These are phyloP conservation scores for Miichthys miiuy DNA, from an alignment of 2,797 vertebrate genomes.

Conservation along the genomic window DNA sequence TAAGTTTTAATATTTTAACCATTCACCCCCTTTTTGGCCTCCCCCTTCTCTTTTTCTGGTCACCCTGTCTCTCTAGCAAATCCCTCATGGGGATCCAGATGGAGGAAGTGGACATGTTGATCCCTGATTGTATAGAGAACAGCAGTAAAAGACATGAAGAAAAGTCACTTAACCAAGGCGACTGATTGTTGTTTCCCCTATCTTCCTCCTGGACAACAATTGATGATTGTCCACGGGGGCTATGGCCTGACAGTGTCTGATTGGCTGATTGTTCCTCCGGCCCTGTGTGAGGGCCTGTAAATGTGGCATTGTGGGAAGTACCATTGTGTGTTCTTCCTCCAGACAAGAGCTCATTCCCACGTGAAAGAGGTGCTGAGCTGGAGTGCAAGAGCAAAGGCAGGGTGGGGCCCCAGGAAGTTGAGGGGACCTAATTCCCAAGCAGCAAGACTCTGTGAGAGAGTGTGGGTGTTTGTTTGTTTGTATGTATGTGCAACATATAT, in stretches of 20 bases:
- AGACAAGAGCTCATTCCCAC: constrained; percentile 96
- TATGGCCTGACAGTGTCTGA: constrained; percentile 94
- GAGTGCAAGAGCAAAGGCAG: constrained; percentile 77
- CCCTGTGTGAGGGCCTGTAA: constrained; percentile 89
- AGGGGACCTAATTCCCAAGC: constrained; percentile 88
- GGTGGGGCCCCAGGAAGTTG: constrained; percentile 87
- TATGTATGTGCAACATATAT: constrained; percentile 42
- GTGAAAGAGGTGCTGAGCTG: constrained; percentile 93
- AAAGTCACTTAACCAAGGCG: constrained; percentile 81
- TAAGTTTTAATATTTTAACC: background rate
- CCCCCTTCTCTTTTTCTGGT: constrained; percentile 32
- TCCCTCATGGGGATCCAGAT: constrained; percentile 54
- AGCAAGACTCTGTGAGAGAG: constrained; percentile 51
- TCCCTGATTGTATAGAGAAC: constrained; percentile 74
- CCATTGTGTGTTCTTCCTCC: constrained; percentile 98
- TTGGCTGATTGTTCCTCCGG: constrained; percentile 95
- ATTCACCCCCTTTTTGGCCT: constrained; percentile 4
- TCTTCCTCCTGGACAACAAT: constrained; percentile 91
- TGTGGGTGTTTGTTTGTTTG: constrained; percentile 63
- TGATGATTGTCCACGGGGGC: constrained; percentile 92
- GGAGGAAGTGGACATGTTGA: constrained; percentile 75
- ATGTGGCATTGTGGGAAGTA: constrained; percentile 95
- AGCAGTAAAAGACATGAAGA: constrained; percentile 79
- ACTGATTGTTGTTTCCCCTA: constrained; percentile 85
- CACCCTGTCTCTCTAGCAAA: constrained; percentile 66